These are phyloP conservation scores for Tokudaia tokunoshimensis DNA, from an alignment of 2,797 vertebrate species.

Conservation along the genomic window DNA sequence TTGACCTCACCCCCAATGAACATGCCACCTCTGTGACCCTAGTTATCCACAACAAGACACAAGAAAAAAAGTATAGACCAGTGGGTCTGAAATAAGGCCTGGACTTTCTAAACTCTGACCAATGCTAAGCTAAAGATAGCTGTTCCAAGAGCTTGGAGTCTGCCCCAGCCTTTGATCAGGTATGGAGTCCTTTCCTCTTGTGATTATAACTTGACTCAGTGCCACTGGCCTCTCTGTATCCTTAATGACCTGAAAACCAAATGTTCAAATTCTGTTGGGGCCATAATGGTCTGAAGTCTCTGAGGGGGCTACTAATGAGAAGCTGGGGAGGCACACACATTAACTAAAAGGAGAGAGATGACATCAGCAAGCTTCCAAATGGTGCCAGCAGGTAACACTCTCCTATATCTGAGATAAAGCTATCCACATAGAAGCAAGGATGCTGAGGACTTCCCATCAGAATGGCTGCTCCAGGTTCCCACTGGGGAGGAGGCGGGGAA, in stretches of 20 bases:
- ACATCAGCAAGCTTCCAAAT: not conserved
- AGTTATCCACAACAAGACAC: not conserved
- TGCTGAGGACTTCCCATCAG: not conserved
- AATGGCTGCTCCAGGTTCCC: not conserved
- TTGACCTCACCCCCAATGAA: not conserved
- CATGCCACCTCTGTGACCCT: fast-evolving
- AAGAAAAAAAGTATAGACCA: not conserved
- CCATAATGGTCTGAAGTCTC: too few relatives aligned
- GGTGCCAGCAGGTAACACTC: not conserved
- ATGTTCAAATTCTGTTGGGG: not conserved
- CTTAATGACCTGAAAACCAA: not conserved
- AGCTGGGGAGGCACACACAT: not conserved
- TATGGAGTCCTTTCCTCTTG: not conserved
- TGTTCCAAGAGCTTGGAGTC: not conserved
- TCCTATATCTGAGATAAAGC: not conserved
- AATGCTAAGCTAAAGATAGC: not conserved
- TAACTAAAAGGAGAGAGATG: not conserved
- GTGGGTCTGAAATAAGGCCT: not conserved
- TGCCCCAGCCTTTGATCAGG: too few relatives aligned
- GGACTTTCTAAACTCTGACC: not conserved
- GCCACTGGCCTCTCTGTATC: not conserved
- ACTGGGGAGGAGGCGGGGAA: fast-evolving
- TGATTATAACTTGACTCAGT: not conserved
- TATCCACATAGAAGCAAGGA: too few relatives aligned
- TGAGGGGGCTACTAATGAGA: fast-evolving